A percentile compares a stretch with the other conserved stretches of the same genome.
Evolutionary conservation across 2,113 vertebrate genomes (phyloP).

Genomic region (Axis porcinus): DNA sequence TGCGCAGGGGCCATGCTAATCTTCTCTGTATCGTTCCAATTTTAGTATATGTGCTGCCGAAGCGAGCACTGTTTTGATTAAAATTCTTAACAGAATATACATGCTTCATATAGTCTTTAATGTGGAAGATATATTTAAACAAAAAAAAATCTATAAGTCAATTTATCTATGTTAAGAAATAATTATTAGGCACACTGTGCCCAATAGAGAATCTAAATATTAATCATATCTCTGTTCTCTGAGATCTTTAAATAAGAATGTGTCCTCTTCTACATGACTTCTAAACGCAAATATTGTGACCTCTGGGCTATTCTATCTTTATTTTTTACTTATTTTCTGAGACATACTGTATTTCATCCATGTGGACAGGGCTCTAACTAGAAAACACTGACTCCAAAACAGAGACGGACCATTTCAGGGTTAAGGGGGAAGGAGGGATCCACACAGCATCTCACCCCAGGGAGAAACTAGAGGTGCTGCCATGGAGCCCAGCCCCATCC

Average conservation of each 20-base stretch:
- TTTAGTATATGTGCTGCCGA: too few relatives aligned
- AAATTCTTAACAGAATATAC: background rate
- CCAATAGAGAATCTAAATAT: background rate
- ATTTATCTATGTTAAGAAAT: background rate
- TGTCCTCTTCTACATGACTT: background rate
- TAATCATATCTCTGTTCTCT: background rate
- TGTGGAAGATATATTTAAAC: background rate
- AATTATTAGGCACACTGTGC: background rate
- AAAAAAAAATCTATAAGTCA: background rate
- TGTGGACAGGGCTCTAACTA: background rate
- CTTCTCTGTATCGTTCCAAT: too few relatives aligned
- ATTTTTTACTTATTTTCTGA: background rate
- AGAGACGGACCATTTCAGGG: background rate
- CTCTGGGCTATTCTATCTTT: background rate
- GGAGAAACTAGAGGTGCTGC: background rate
- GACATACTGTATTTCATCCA: background rate
- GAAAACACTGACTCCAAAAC: background rate
- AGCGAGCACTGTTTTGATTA: background rate
- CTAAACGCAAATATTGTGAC: background rate
- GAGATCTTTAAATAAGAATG: background rate
- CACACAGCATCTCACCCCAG: background rate
- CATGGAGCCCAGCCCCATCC: background rate
- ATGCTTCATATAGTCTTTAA: background rate
- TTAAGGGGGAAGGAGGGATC: background rate
- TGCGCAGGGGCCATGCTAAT: too few relatives aligned